These are phyloP conservation scores for Drosophila meridionalis DNA, from an alignment of 2,888 invertebrate species.

Conservation along the genomic window DNA sequence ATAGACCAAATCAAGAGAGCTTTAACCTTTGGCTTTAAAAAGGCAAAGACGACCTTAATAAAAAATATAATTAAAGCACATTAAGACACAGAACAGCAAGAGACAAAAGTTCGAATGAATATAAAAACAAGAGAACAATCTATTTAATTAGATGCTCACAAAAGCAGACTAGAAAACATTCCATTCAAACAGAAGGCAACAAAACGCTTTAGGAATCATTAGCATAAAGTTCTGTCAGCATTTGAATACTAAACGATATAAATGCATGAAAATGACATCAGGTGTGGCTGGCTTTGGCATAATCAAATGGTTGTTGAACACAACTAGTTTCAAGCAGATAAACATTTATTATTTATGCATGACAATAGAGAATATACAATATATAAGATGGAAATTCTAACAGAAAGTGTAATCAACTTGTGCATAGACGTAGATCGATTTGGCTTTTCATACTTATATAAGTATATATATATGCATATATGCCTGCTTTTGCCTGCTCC, in stretches of 20 bases:
- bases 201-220: conserved; percentile 12
- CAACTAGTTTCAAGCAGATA: neutral
- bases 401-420: neutral
- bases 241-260: conserved; percentile 36
- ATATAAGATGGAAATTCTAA: neutral
- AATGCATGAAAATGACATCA: conserved; percentile 23
- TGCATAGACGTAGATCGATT: neutral
- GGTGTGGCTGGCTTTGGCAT: neutral
- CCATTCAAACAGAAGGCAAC: conserved; percentile 1
- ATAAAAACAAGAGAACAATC: conserved; percentile 42
- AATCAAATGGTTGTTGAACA: neutral
- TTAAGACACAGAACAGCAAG: conserved; percentile 21
- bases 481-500: neutral
- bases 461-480: neutral
- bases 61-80: conserved; percentile 40
- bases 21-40: conserved; percentile 26
- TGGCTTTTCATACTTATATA: neutral
- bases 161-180: conserved; percentile 12
- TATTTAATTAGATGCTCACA: conserved; percentile 58
- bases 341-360: neutral
- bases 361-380: neutral
- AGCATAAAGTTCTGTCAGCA: conserved; percentile 24
- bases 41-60: conserved; percentile 23
- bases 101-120: conserved; percentile 17
- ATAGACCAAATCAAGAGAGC: conserved; percentile 13